These are phyloP conservation scores for Metacarcinus magister DNA, from an alignment of 2,888 invertebrate genomes.

Conservation along the genomic window DNA sequence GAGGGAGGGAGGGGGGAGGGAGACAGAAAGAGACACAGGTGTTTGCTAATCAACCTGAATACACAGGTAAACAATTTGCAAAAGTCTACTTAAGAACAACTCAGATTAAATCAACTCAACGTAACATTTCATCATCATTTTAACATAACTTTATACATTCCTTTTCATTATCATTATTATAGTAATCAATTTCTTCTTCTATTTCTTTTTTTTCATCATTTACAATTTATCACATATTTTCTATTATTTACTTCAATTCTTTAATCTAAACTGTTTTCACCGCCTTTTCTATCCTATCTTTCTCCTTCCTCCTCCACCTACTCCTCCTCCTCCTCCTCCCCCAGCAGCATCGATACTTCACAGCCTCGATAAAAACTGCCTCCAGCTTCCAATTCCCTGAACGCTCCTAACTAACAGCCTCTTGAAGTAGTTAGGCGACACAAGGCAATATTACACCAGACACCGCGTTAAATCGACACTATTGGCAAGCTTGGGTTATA, in stretches of 20 bases:
- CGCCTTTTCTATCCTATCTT: not conserved
- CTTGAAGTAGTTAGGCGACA: slow-evolving; percentile 46
- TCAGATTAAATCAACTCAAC: not conserved
- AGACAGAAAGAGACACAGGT: no score
- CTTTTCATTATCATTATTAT: not conserved
- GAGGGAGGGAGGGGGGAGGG: no score
- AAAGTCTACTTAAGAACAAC: not conserved
- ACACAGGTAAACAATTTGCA: slow-evolving; percentile 13
- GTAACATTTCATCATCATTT: not conserved
- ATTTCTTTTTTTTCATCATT: not conserved
- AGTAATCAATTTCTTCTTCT: no score
- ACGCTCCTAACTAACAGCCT: not conserved
- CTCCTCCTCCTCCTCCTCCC: not conserved
- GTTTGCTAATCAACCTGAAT: slow-evolving; percentile 35
- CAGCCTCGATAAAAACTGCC: not conserved
- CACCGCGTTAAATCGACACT: slow-evolving; percentile 16
- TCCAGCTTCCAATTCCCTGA: not conserved
- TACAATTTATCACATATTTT: not conserved
- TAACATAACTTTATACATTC: not conserved
- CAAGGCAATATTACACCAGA: not conserved
- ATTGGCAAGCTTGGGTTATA: not conserved
- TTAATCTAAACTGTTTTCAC: not conserved
- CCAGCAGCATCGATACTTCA: not conserved
- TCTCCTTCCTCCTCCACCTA: not conserved
- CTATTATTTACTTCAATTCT: not conserved